Percentiles rank a stretch among this genome's conserved stretches.
These are phyloP conservation scores for Andrena bicolor DNA, from an alignment of 2,888 invertebrate species.

Conservation along the genomic window DNA sequence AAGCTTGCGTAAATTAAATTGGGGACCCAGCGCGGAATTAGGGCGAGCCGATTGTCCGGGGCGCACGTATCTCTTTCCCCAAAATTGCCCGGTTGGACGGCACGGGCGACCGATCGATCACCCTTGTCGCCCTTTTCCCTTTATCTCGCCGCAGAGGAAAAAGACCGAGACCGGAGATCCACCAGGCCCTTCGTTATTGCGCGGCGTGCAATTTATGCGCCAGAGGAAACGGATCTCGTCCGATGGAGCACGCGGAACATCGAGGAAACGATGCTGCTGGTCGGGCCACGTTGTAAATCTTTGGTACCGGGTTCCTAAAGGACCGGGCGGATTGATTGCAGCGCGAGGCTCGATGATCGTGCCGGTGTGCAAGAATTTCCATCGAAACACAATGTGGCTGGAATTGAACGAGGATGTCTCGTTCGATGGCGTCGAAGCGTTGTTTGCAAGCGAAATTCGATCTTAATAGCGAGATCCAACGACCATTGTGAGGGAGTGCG, in stretches of 20 bases:
- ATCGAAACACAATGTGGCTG: not conserved
- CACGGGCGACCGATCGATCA: constrained; percentile 16
- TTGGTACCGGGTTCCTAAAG: constrained; percentile 12
- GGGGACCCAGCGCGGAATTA: constrained; percentile 47
- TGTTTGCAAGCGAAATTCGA: too few relatives aligned
- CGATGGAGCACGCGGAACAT: constrained; percentile 7
- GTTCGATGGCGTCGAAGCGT: not conserved
- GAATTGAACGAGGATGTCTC: not conserved
- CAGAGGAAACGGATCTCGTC: constrained; percentile 9
- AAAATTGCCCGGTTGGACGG: not conserved
- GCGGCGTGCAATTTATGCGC: constrained; percentile 16
- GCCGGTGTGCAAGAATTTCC: not conserved
- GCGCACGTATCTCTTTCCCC: not conserved
- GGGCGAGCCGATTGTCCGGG: constrained; percentile 41
- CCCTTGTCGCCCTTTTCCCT: not conserved
- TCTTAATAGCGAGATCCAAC: too few relatives aligned
- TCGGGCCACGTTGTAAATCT: not conserved
- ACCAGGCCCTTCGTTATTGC: constrained; percentile 11
- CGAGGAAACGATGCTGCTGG: not conserved
- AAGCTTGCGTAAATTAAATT: constrained; percentile 66
- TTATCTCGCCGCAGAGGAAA: not conserved
- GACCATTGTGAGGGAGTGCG: too few relatives aligned
- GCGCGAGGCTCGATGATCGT: not conserved
- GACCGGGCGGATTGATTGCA: not conserved
- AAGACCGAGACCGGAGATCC: not conserved